Percentiles rank a stretch among this genome's conserved stretches.
phyloP scores from a whole-genome alignment of 2,888 invertebrate genomes.

The Eilema sororculum region DNA sequence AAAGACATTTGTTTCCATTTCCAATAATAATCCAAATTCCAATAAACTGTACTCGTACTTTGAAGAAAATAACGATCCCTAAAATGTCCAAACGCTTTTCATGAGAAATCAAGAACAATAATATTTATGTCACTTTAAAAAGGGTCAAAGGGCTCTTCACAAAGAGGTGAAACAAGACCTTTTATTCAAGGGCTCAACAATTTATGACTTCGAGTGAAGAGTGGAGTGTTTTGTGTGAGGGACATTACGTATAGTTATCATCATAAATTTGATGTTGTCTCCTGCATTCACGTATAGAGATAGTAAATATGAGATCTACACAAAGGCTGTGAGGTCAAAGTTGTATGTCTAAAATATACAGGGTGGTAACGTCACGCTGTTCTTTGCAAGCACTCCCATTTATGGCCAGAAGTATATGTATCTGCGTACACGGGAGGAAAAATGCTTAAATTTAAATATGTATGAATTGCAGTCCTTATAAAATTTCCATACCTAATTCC shows the following conservation, averaged over 20 bases:
- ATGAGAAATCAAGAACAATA: not conserved
- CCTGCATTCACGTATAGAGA: not conserved
- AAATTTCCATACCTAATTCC: not conserved
- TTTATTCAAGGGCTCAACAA: not conserved
- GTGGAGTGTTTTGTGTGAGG: not conserved
- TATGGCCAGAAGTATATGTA: too few relatives aligned
- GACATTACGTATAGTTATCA: not conserved
- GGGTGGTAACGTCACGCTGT: not conserved
- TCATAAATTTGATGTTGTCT: not conserved
- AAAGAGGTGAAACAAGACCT: not conserved
- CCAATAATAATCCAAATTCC: too few relatives aligned
- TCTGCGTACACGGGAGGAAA: too few relatives aligned
- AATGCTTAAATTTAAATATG: not conserved
- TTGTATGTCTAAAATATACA: not conserved
- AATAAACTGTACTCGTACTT: too few relatives aligned
- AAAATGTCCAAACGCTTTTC: not conserved
- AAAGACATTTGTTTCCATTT: too few relatives aligned
- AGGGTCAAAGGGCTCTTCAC: not conserved
- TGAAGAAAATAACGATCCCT: not conserved
- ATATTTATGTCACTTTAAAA: constrained; percentile 1
- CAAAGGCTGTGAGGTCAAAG: not conserved
- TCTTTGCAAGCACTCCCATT: too few relatives aligned
- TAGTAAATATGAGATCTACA: not conserved
- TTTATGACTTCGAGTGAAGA: not conserved
- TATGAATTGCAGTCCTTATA: not conserved